Evolutionary conservation across 2,113 vertebrate genomes (phyloP).

Genomic region (Casuarius casuarius): DNA sequence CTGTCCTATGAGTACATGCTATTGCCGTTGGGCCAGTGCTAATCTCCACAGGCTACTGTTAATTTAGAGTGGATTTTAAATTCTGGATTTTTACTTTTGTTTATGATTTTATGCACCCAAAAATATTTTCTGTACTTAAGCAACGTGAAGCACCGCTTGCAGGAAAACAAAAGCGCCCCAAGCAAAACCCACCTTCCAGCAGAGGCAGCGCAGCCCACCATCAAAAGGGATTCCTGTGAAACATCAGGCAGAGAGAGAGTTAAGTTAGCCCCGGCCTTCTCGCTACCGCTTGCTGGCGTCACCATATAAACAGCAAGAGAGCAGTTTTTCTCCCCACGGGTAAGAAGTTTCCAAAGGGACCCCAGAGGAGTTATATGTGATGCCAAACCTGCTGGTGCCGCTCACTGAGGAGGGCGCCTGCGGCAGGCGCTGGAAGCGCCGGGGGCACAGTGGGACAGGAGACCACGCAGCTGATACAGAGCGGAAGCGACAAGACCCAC

Average conservation of each 20-base stretch:
- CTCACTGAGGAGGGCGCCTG: not conserved
- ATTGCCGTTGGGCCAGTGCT: not conserved
- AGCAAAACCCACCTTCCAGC: slow-evolving; percentile 92
- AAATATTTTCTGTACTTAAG: fast-evolving
- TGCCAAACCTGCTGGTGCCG: not conserved
- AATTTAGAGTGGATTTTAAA: not conserved
- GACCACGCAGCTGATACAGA: fast-evolving
- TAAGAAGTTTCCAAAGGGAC: not conserved
- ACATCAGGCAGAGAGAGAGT: slow-evolving; percentile 58
- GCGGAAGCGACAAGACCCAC: not conserved
- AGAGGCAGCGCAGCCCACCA: slow-evolving; percentile 92
- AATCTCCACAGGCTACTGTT: not conserved
- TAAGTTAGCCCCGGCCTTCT: not conserved
- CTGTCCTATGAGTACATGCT: not conserved
- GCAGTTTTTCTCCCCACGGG: not conserved
- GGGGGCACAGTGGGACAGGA: not conserved
- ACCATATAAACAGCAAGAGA: not conserved
- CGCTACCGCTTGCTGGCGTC: not conserved
- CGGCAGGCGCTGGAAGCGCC: not conserved
- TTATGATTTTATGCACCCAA: not conserved
- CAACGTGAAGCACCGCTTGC: not conserved
- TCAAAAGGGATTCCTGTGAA: slow-evolving; percentile 94
- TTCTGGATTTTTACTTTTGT: not conserved
- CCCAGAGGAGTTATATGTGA: fast-evolving
- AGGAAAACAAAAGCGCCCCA: not conserved